Percentiles rank a stretch among this genome's conserved stretches.
These are phyloP conservation scores for Poecilia velifera DNA, from an alignment of 2,797 vertebrate species.

Conservation along the genomic window DNA sequence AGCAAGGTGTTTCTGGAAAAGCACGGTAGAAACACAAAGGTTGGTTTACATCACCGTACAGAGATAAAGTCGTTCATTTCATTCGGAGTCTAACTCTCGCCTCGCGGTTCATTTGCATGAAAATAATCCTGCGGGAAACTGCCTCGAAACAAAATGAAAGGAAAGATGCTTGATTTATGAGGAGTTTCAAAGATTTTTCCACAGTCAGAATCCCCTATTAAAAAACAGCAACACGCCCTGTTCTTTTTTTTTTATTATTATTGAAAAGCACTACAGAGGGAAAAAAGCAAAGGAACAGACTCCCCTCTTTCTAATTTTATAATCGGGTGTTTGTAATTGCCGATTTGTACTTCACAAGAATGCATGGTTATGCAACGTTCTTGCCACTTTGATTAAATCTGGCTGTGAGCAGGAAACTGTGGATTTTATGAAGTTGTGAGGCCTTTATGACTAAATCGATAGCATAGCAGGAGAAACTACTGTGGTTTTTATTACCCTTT, in stretches of 20 bases:
- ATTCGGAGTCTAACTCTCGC: not conserved
- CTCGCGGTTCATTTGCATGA: not conserved
- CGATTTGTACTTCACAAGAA: slow-evolving; percentile 4
- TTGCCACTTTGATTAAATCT: slow-evolving; percentile 36
- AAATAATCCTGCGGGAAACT: not conserved
- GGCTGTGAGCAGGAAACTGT: slow-evolving; percentile 34
- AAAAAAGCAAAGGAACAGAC: not conserved
- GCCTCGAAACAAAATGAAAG: not conserved
- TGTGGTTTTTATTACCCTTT: slow-evolving; percentile 58
- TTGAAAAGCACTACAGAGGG: not conserved
- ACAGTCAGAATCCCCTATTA: too few relatives aligned
- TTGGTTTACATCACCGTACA: not conserved
- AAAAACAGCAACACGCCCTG: not conserved
- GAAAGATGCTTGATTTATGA: not conserved
- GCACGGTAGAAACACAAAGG: not conserved
- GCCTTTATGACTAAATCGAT: slow-evolving; percentile 49
- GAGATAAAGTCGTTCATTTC: not conserved
- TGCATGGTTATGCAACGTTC: slow-evolving; percentile 15
- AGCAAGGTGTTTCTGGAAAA: not conserved
- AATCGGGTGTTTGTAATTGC: not conserved
- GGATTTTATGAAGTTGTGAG: slow-evolving; percentile 45
- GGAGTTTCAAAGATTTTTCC: not conserved
- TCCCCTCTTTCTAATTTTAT: slow-evolving; percentile 1
- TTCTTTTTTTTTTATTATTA: not conserved
- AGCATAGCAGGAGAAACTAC: slow-evolving; percentile 37